These are phyloP conservation scores for Arremon aurantiirostris DNA, from an alignment of 2,797 vertebrate genomes.

Conservation along the genomic window DNA sequence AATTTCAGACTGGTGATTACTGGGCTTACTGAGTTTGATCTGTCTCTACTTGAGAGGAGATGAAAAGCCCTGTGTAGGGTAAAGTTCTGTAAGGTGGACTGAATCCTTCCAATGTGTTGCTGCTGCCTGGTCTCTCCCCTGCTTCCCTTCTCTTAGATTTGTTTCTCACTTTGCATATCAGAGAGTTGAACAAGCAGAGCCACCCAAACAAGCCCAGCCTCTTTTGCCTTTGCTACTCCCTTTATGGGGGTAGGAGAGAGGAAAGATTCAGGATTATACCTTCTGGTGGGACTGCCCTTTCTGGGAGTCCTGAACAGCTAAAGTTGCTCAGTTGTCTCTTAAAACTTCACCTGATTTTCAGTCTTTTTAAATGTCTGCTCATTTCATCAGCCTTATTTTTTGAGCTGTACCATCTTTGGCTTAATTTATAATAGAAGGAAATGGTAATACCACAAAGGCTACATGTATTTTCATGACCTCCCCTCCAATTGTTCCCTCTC, in stretches of 20 bases:
- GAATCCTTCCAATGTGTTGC: background rate
- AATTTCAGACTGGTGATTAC: background rate
- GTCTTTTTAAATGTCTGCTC: background rate
- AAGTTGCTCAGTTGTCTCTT: background rate
- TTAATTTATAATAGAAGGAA: background rate
- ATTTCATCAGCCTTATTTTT: background rate
- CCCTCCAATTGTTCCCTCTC: background rate
- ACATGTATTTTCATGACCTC: background rate
- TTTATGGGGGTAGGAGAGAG: background rate
- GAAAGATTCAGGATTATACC: background rate
- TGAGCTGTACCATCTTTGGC: background rate
- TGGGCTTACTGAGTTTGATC: background rate
- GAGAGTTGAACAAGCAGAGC: background rate
- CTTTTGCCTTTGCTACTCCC: background rate
- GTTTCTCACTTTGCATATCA: background rate
- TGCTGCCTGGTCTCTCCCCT: background rate
- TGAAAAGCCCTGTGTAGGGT: background rate
- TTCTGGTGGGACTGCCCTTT: background rate
- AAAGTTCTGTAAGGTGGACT: background rate
- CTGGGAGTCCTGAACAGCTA: background rate
- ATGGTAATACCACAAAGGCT: background rate
- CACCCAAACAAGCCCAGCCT: background rate
- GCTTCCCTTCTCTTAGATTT: background rate
- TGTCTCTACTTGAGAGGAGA: background rate
- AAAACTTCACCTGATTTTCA: background rate